A percentile compares a stretch with the other conserved stretches of the same genome.
These are phyloP conservation scores for Regulus satrapa DNA, from an alignment of 2,113 vertebrate species.

Conservation along the genomic window DNA sequence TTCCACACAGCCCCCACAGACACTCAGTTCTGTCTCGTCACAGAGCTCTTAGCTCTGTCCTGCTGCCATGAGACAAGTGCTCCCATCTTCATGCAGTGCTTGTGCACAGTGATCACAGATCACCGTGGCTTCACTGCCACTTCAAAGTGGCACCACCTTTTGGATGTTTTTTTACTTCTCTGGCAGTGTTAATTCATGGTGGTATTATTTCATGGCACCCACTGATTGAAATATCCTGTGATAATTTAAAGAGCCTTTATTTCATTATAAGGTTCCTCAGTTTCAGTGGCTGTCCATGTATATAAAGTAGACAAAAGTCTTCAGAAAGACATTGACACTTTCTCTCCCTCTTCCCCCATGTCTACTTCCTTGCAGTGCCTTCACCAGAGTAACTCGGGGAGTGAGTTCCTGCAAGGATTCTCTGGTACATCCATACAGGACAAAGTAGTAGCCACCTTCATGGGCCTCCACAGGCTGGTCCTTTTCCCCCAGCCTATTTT, in stretches of 20 bases:
- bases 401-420: background rate
- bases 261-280: background rate
- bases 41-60: background rate
- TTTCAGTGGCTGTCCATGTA: background rate
- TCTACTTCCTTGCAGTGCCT: background rate
- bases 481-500: background rate
- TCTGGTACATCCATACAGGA: background rate
- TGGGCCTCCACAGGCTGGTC: background rate
- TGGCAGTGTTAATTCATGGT: background rate
- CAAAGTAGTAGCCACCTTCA: background rate
- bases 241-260: background rate
- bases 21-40: background rate
- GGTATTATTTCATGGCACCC: background rate
- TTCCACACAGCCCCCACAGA: accelerated
- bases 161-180: background rate
- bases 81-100: background rate
- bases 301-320: background rate
- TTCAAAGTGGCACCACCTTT: background rate
- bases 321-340: background rate
- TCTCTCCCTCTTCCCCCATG: background rate
- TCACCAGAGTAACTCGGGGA: accelerated
- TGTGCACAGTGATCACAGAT: background rate
- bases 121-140: no score
- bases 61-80: accelerated
- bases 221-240: background rate